Base-by-base conservation (phyloP, 2,888 invertebrate species). In the Magallana nippona region DNA sequence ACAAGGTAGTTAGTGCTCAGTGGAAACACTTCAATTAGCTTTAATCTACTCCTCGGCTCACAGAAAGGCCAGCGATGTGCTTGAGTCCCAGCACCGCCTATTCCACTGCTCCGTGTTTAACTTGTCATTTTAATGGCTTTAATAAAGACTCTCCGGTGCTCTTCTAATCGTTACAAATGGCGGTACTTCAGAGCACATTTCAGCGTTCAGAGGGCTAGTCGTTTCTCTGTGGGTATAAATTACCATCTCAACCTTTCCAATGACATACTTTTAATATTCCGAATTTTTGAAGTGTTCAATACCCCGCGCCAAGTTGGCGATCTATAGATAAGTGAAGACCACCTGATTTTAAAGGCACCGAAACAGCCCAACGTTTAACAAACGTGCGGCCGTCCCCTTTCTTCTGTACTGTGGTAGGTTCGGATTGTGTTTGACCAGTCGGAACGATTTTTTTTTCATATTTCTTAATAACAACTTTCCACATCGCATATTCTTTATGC, bases 371-470 rank as follows among this genome's bases (percentile, higher is more conserved):
- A 71, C 27, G 19, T 71, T 71, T 19, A 71, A 71, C 71, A 71
- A 71, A 71, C 15, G 71, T 22, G 32, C 22, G 71, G 22, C 32
- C 71, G 22, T 8, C 71, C 27, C 60, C 10, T 71, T 27, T 58
- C 60, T 62, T 71, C 84, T 60, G 44, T 44, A 44, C 71, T 84
- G 84, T 82, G 79, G 79, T 84, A 79, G 84, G 82, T 82, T 62
- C 55, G 71, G 63, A 82, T 82, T 71, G 60, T 71, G 84, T 79
- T 79, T 82, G 84, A 27, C 79, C 82, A 78, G 79, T 81, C 58
- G 79, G 82, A 84, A 84, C 82, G 78, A 82, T 84, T 84, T 62
- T 63, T 62, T 63, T 71, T 71, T 71, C 32, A 58, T 62, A 62
- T 82, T 82, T 82, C 84, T 55, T 77, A 78, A 58, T 83, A 77